These are phyloP conservation scores for Scleropages formosus DNA, from an alignment of 2,797 vertebrate genomes.

Conservation along the genomic window DNA sequence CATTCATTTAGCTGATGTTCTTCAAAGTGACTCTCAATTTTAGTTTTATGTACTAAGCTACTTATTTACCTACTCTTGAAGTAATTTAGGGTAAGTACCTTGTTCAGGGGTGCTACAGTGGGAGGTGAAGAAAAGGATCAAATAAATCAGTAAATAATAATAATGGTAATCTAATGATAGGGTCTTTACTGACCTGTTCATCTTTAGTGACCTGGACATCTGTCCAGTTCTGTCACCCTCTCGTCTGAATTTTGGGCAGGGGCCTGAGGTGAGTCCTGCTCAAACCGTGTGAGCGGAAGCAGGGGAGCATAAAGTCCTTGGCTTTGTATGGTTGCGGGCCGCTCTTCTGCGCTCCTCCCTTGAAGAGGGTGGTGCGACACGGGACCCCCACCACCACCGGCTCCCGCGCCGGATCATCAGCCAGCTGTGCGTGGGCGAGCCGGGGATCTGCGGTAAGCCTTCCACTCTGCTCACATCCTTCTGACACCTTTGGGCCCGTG, in stretches of 20 bases:
- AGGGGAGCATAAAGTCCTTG: conserved; percentile 57
- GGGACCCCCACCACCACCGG: conserved; percentile 47
- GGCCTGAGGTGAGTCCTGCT: conserved; percentile 46
- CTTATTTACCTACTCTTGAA: too few species aligned
- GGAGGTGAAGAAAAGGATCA: background rate
- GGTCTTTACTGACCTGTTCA: too few species aligned
- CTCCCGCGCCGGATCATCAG: conserved; percentile 80
- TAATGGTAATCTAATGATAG: background rate
- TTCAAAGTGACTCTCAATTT: too few species aligned
- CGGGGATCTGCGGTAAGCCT: conserved; percentile 77
- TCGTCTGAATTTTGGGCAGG: conserved; percentile 49
- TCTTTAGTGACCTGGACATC: conserved; percentile 44
- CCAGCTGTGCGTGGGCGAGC: conserved; percentile 81
- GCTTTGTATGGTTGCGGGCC: conserved; percentile 41
- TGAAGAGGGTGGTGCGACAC: conserved; percentile 67
- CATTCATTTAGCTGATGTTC: too few species aligned
- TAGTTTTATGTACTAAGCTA: too few species aligned
- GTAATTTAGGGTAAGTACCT: too few species aligned
- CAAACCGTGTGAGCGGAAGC: conserved; percentile 63
- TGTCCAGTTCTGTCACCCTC: conserved; percentile 53
- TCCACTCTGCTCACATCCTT: conserved; percentile 72
- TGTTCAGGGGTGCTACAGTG: background rate
- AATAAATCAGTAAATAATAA: background rate
- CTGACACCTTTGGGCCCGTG: conserved; percentile 63
- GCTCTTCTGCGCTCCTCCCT: conserved; percentile 45